These are phyloP conservation scores for Urosaurus nigricauda DNA, from an alignment of 2,797 vertebrate genomes.

Conservation along the genomic window DNA sequence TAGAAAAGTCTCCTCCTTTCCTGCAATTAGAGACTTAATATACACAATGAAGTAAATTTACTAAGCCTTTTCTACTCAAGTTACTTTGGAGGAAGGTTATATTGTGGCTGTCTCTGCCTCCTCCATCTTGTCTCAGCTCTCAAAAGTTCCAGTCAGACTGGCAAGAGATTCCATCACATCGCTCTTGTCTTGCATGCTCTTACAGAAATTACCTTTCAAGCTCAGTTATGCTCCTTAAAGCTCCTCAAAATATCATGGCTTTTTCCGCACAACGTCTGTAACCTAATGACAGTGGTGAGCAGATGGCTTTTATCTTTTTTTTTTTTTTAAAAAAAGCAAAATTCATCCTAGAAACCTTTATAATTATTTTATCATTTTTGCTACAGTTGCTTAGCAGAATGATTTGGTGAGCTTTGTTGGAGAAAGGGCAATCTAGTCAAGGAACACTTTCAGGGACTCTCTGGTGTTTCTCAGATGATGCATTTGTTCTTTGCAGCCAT, in stretches of 20 bases:
- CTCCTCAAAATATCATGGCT: constrained; percentile 61
- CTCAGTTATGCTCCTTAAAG: constrained; percentile 38
- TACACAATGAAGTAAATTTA: neutral
- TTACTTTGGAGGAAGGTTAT: neutral
- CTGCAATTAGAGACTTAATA: constrained; percentile 36
- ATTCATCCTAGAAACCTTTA: constrained; percentile 60
- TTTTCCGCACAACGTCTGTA: constrained; percentile 58
- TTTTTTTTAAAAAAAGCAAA: neutral
- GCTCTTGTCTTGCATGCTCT: constrained; percentile 11
- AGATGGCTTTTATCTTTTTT: constrained; percentile 55
- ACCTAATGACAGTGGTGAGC: constrained; percentile 55
- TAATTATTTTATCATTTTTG: constrained; percentile 60
- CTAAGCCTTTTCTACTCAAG: constrained; percentile 4
- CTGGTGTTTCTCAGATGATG: constrained; percentile 44
- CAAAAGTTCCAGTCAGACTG: constrained; percentile 33
- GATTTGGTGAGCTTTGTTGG: constrained; percentile 65
- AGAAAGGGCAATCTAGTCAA: constrained; percentile 56
- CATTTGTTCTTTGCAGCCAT: constrained; percentile 49
- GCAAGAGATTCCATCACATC: constrained; percentile 32
- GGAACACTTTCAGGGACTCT: constrained; percentile 47
- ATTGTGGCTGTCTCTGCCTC: neutral
- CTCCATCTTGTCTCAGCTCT: neutral
- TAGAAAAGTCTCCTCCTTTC: constrained; percentile 40
- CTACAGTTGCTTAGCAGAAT: constrained; percentile 34
- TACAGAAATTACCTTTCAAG: constrained; percentile 50